These are phyloP conservation scores for Meloidogyne exigua DNA, from an alignment of 1,140 invertebrate species.

Conservation along the genomic window DNA sequence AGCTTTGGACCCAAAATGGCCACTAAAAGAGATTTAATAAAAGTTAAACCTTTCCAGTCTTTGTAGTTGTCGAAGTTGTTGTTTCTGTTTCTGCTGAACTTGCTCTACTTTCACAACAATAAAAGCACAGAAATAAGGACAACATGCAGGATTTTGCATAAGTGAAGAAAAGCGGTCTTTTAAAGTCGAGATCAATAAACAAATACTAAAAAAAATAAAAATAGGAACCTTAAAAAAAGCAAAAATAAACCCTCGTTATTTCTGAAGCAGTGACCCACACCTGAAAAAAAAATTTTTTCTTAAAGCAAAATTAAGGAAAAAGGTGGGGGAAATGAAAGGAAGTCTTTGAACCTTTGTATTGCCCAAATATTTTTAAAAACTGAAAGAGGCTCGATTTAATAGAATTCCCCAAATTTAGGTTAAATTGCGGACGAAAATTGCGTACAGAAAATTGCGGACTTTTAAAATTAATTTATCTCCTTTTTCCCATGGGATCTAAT, in stretches of 20 bases:
- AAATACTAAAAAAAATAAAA: slow-evolving; percentile 46
- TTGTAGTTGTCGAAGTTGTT: slow-evolving; percentile 24
- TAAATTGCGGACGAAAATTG: no score
- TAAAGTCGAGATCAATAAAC: slow-evolving; percentile 49
- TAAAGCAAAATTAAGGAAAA: not conserved
- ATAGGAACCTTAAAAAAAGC: not conserved
- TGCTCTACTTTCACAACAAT: not conserved
- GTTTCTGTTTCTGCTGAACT: slow-evolving; percentile 34
- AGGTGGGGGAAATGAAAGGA: no score
- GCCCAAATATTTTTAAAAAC: no score
- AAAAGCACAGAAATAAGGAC: not conserved
- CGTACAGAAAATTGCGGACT: no score
- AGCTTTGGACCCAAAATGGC: no score
- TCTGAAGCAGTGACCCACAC: not conserved
- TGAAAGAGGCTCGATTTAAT: no score
- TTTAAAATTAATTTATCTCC: no score
- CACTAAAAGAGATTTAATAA: no score
- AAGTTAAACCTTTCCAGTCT: slow-evolving; percentile 6
- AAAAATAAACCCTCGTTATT: not conserved
- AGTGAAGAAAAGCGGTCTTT: slow-evolving; percentile 44
- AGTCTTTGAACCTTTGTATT: no score
- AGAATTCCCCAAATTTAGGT: no score
- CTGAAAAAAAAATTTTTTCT: not conserved
- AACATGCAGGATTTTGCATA: not conserved
- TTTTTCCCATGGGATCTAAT: no score